These are phyloP conservation scores for Pelvicachromis taeniatus DNA, from an alignment of 2,113 vertebrate species.

Conservation along the genomic window DNA sequence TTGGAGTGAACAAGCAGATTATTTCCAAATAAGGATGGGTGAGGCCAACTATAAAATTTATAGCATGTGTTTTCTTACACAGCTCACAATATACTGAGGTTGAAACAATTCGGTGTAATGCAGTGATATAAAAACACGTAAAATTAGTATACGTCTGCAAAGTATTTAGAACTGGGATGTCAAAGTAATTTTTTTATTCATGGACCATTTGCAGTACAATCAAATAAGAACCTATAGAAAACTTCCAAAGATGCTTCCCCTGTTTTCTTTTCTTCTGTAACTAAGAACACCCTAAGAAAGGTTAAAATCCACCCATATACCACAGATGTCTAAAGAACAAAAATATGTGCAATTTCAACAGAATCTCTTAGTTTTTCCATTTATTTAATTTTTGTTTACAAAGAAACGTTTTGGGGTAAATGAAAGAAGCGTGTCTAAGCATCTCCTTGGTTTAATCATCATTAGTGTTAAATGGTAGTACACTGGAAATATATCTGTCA, in stretches of 20 bases:
- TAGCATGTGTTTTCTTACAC: neutral
- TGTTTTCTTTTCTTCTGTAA: neutral
- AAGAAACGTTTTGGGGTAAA: neutral
- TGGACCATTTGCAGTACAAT: neutral
- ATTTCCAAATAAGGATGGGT: neutral
- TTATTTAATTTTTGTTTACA: neutral
- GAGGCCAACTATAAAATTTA: neutral
- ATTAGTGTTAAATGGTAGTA: neutral
- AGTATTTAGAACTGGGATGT: neutral
- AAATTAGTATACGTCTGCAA: neutral
- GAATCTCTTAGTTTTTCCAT: neutral
- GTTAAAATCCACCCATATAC: neutral
- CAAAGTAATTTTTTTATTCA: neutral
- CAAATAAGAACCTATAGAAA: neutral
- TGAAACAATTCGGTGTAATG: fast-evolving
- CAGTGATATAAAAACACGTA: neutral
- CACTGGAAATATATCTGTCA: neutral
- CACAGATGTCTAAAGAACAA: neutral
- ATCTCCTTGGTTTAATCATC: neutral
- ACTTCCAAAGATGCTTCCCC: neutral
- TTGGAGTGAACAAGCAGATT: neutral
- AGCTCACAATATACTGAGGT: neutral
- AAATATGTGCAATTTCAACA: neutral
- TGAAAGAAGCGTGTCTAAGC: neutral
- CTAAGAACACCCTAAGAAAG: neutral